Base-by-base conservation (phyloP, 2,797 vertebrate species). In the Thunnus albacares region DNA sequence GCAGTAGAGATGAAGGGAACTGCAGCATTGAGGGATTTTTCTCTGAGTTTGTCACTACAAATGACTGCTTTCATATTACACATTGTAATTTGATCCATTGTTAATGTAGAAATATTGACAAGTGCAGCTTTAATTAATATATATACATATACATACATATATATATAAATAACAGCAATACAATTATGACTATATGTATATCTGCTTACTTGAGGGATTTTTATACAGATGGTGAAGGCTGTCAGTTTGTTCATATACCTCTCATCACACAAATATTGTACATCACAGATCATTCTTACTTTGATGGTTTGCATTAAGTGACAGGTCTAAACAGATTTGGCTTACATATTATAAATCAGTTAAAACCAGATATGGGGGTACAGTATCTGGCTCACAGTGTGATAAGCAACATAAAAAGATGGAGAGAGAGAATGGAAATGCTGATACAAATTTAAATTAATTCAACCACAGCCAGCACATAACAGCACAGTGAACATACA, bases 351-450 rank as follows among this genome's bases (percentile, higher is more conserved):
- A 82, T 14, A 22, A 33, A 72, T 52, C 61, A 26, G 41, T 67
- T 73, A 24, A 84, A 70, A 57, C 38, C 59, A 62, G 26, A 70
- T 75, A 58, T 70, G 64, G 18, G 63, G 69, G 83, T 74, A 64
- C 58, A 62, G 43, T 58, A 76, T 45, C 49, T 28, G 24, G 3
- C 60, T 71, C 58, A 33, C 30, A 61, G 62, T 72, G 60, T 72
- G 77, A 87, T 75, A 77, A 83, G 71, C 62, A 77, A 64, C 26
- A 64, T 47, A 35, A 79, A 80, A 52, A 22, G 41, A 38, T 24
- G 1, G 15, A 20, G 35, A 20, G 35, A 47, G 35, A n/a, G n/a
- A 43, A 45, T 2, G 38, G 22, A 28, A 3, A 62, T 51, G 10
- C 75, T 66, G 47, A 51, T 45, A 51, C 7, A 83, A 47, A 79